These are phyloP conservation scores for Drosophila mettleri DNA, from an alignment of 2,888 invertebrate genomes.

Conservation along the genomic window DNA sequence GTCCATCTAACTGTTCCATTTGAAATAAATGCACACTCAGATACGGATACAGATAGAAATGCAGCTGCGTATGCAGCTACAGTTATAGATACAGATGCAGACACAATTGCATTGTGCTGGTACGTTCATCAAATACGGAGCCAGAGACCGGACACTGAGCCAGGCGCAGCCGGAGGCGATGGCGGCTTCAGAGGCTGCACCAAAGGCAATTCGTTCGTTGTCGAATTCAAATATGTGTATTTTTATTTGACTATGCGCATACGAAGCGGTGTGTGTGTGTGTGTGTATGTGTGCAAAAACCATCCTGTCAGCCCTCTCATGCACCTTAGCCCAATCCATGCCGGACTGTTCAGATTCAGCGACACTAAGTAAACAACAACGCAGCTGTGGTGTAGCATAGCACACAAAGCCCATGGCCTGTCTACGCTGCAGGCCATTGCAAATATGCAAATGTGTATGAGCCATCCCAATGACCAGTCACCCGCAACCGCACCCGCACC, in stretches of 20 bases:
- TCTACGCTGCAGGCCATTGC: slow-evolving; percentile 52
- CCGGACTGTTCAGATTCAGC: slow-evolving; percentile 66
- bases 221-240: slow-evolving; percentile 69
- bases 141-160: slow-evolving; percentile 12
- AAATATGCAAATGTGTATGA: slow-evolving; percentile 70
- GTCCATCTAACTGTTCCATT: slow-evolving; percentile 57
- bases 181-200: not conserved
- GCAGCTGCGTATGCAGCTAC: slow-evolving; percentile 4
- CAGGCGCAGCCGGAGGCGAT: not conserved
- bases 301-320: slow-evolving; percentile 10
- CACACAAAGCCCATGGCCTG: slow-evolving; percentile 43
- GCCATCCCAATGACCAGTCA: slow-evolving; percentile 11
- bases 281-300: not conserved
- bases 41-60: slow-evolving; percentile 25
- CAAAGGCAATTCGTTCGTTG: slow-evolving; percentile 43
- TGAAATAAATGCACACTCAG: slow-evolving; percentile 63
- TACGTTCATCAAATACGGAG: slow-evolving; percentile 64
- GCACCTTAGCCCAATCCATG: slow-evolving; percentile 28
- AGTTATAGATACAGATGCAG: slow-evolving; percentile 22
- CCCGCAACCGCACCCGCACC: not conserved
- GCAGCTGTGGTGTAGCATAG: slow-evolving; percentile 70
- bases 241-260: slow-evolving; percentile 60
- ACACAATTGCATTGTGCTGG: slow-evolving; percentile 33
- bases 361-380: slow-evolving; percentile 76
- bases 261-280: slow-evolving; percentile 13